Evolutionary conservation across 2,888 invertebrate species (phyloP).

Genomic region (Herminia tarsipennalis): DNA sequence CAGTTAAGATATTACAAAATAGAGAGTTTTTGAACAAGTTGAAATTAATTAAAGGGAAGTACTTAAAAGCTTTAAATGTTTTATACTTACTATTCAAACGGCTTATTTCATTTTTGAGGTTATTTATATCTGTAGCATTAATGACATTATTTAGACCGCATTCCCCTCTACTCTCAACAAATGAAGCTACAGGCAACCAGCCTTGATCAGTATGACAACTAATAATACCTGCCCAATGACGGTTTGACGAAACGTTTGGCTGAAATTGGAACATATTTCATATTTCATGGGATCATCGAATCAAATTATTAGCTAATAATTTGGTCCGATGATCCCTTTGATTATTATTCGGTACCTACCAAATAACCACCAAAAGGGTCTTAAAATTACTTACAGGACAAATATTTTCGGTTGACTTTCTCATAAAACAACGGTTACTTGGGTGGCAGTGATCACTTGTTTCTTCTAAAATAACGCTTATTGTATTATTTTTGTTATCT

Average conservation of each 20-base stretch:
- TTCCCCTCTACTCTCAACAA: conserved; percentile 84
- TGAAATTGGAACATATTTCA: conserved; percentile 29
- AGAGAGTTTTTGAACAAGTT: too few relatives aligned
- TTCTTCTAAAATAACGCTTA: conserved; percentile 80
- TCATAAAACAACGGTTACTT: conserved; percentile 85
- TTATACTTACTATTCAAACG: conserved; percentile 8
- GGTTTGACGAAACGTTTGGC: conserved; percentile 46
- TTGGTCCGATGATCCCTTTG: too few relatives aligned
- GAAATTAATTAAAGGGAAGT: too few relatives aligned
- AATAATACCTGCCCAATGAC: conserved; percentile 88
- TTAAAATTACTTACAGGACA: conserved; percentile 77
- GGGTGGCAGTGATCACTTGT: conserved; percentile 77
- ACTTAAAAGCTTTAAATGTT: too few relatives aligned
- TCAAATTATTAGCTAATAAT: too few relatives aligned
- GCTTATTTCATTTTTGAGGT: conserved; percentile 77
- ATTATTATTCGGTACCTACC: too few relatives aligned
- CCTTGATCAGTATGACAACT: conserved; percentile 87
- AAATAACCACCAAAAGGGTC: too few relatives aligned
- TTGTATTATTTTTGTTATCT: conserved; percentile 78
- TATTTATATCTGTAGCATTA: conserved; percentile 82
- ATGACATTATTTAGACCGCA: conserved; percentile 80
- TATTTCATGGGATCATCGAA: too few relatives aligned
- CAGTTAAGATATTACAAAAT: too few relatives aligned
- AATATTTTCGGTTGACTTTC: conserved; percentile 54
- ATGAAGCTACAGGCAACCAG: conserved; percentile 91